Evolutionary conservation across 2,888 invertebrate species (phyloP).

Genomic region (Amblyteles armatorius): DNA sequence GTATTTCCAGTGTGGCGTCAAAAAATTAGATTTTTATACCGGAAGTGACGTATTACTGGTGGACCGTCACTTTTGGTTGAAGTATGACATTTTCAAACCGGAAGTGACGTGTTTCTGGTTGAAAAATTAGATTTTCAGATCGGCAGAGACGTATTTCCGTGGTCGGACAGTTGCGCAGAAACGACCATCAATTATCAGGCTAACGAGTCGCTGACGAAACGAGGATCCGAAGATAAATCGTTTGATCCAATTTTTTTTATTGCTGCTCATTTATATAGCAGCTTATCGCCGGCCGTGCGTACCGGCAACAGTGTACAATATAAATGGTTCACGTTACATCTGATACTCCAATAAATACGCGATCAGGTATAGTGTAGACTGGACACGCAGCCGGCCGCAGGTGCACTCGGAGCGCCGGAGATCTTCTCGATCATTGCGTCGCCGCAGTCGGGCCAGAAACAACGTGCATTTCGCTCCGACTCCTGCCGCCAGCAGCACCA

Average conservation of each 20-base stretch:
- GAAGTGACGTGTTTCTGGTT: too few relatives aligned
- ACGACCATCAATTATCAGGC: not conserved
- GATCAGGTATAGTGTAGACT: slow-evolving; percentile 34
- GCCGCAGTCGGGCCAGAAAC: slow-evolving; percentile 36
- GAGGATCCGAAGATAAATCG: not conserved
- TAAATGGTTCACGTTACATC: slow-evolving; percentile 52
- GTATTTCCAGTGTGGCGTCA: too few relatives aligned
- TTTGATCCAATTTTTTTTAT: slow-evolving; percentile 16
- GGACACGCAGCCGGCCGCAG: slow-evolving; percentile 80
- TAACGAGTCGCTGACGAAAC: not conserved
- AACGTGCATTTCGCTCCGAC: slow-evolving; percentile 54
- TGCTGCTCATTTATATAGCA: slow-evolving; percentile 26
- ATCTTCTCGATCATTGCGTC: slow-evolving; percentile 60
- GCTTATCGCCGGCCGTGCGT: not conserved
- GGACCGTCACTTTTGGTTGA: too few relatives aligned
- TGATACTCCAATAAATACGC: slow-evolving; percentile 64
- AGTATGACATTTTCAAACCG: too few relatives aligned
- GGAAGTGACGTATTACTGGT: too few relatives aligned
- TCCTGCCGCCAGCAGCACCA: slow-evolving; percentile 41
- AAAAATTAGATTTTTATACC: too few relatives aligned
- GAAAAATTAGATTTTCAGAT: too few relatives aligned
- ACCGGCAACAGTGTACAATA: slow-evolving; percentile 19
- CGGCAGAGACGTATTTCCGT: too few relatives aligned
- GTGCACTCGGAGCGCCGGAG: slow-evolving; percentile 71
- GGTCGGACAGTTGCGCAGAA: not conserved